These are phyloP conservation scores for Heliconius ismenius DNA, from an alignment of 2,888 invertebrate genomes.

Conservation along the genomic window DNA sequence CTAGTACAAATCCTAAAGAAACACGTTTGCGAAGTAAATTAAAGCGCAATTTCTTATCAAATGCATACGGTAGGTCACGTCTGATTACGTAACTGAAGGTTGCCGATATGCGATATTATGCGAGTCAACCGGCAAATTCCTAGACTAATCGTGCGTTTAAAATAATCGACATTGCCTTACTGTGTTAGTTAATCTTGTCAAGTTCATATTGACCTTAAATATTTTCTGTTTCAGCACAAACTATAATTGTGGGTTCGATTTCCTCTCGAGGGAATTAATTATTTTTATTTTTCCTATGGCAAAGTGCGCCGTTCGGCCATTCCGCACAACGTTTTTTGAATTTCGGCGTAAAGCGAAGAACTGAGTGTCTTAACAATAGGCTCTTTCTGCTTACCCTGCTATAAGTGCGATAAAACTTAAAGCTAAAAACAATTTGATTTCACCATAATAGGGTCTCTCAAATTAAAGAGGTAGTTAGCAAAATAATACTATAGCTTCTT, in stretches of 20 bases:
- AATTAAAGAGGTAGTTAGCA: neutral
- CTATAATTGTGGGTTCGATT: neutral
- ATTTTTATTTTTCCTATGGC: no score
- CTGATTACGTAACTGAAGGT: conserved; percentile 34
- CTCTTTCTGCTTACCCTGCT: neutral
- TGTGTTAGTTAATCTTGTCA: neutral
- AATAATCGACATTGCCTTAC: conserved; percentile 15
- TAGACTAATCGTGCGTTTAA: conserved; percentile 9
- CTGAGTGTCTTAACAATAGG: neutral
- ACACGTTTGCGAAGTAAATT: conserved; percentile 22
- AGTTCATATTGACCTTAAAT: conserved; percentile 10
- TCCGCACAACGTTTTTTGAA: neutral
- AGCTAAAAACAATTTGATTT: no score
- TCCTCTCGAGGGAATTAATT: no score
- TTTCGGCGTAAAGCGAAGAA: neutral
- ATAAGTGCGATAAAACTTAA: neutral
- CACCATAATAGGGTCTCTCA: neutral
- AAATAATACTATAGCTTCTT: neutral
- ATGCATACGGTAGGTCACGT: conserved; percentile 41
- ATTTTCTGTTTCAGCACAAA: neutral
- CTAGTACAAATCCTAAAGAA: conserved; percentile 6
- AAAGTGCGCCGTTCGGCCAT: no score
- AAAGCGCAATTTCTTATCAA: conserved; percentile 36
- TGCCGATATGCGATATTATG: conserved; percentile 4
- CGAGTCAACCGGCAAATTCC: conserved; percentile 7